Base-by-base conservation (phyloP, 2,888 invertebrate species). In the Abscondita cerata region DNA sequence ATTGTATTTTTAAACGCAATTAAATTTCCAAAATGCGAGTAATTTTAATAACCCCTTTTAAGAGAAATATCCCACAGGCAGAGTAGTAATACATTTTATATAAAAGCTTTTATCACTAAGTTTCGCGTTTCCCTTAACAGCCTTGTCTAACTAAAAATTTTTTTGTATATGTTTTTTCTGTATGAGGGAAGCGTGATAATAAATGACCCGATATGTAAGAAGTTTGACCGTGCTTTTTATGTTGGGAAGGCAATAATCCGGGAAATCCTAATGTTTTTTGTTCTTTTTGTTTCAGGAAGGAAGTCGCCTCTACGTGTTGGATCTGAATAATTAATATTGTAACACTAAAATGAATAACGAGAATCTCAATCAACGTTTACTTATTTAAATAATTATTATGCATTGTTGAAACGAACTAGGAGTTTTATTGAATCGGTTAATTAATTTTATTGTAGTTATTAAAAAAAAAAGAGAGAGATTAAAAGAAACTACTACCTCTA, bases 191-290 rank as follows among this genome's bases (percentile, higher is more conserved):
- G 63, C 52, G 58, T 34, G 64, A 59, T 64, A 66, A 64, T 64
- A 66, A 62, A 66, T 62, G 64, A 64, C 58, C 54, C 51, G 25
- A 52, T 59, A 57, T 63, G 55, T 64, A 66, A 61, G 61, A 64
- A 61, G 61, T 50, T 55, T 52, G 52, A 59, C 63, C 59, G 59
- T 52, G 38, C 47, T 63, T 51, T 63, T 63, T 59, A 52, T 34
- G 18, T 31, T 19, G n/a, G 12, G 34, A 31, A 46, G 38, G 58
- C 53, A 56, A 51, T 56, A 52, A 51, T 59, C 51, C 53, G 25
- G 62, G 54, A 62, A 62, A 62, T 63, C 52, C 63, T 63, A 59
- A 63, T 54, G 53, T 50, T 57, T 52, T 62, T 59, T 57, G 46
- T 52, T 62, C 40, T 58, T 56, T 63, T 56, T 63, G 63, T 63